Evolutionary conservation across 2,797 vertebrate species (phyloP), one percentile per base, ranked within the genome.

Genomic region (Gymnocypris eckloni): DNA sequence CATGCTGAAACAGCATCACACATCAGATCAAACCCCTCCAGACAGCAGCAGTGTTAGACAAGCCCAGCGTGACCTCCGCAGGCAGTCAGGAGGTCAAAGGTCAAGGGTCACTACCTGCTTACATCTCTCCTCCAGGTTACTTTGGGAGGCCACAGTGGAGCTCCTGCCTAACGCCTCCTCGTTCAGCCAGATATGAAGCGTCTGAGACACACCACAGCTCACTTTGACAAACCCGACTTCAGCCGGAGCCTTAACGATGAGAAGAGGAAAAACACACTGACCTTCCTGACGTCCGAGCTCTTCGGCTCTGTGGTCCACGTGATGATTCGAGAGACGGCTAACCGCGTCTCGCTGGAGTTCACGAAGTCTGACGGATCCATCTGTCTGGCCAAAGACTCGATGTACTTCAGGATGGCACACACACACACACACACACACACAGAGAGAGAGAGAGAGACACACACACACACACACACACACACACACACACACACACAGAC

Each of bases 221-320:
- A 4, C 33, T 20, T 28, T 67, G 78, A 82, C 81, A 82, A 71
- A 89, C 48, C 18, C 6, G 18, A 67, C 48, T 16, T 48, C 16
- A 69, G 22, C 25, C 28, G 8, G 33, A 71, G 25, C 7, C 20
- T 67, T 28, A 64, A 1, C n/a, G 39, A 59, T n/a, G n/a, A 41
- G 64, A 67, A 67, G 28, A 33, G 13, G 15, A 75, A 50, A 77
- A 45, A 73, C 11, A 90, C 91, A 80, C 92, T 81, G 92, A 98
- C 98, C 97, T 98, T 99, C 90, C 98, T 96, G 90, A 99, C 97
- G 66, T 99, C 98, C 73, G 97, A 98, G 95, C 98, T 99, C 95
- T 98, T 98, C 92, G 98, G 98, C 94, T 99, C 98, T 28, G 97
- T 97, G 79, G 98, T 99, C 98, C 98, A 99, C 73, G 98, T 99